A percentile compares a stretch with the other conserved stretches of the same genome.
Conservation (phyloP, 2,113 vertebrate genomes). For the Furnarius figulus region DNA sequence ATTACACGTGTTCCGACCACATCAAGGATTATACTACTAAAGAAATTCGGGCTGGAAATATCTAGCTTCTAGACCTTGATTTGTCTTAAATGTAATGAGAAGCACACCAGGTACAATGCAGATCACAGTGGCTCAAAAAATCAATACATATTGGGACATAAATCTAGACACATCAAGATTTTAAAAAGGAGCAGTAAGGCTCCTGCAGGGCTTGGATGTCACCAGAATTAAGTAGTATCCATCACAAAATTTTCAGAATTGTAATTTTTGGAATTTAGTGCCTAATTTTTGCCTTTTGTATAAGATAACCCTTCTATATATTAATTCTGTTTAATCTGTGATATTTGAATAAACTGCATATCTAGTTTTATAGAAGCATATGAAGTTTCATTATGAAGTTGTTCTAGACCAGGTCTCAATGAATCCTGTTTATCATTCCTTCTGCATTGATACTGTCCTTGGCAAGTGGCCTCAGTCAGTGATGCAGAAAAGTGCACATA, state of each 20-base stretch:
- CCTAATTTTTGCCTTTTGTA: not conserved
- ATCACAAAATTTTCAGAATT: not conserved
- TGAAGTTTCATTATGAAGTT: not conserved
- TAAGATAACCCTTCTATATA: not conserved
- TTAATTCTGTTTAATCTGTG: not conserved
- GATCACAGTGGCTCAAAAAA: not conserved
- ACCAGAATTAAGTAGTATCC: not conserved
- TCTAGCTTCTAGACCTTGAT: not conserved
- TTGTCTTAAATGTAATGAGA: not conserved
- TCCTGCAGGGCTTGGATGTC: not conserved
- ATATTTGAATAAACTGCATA: not conserved
- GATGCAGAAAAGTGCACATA: not conserved
- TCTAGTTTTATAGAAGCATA: not conserved
- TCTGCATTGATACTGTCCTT: not conserved
- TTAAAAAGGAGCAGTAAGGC: not conserved
- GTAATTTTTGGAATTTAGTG: not conserved
- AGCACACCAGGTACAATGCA: not conserved
- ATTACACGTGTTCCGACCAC: not conserved
- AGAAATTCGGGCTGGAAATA: not conserved
- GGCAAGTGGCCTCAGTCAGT: not conserved
- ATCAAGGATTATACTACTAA: not conserved
- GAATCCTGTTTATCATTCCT: not conserved
- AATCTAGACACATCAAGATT: not conserved
- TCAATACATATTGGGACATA: not conserved
- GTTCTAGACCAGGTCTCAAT: not conserved